Evolutionary conservation across 2,888 invertebrate species (phyloP).

Genomic region (Nasonovia ribisnigri): DNA sequence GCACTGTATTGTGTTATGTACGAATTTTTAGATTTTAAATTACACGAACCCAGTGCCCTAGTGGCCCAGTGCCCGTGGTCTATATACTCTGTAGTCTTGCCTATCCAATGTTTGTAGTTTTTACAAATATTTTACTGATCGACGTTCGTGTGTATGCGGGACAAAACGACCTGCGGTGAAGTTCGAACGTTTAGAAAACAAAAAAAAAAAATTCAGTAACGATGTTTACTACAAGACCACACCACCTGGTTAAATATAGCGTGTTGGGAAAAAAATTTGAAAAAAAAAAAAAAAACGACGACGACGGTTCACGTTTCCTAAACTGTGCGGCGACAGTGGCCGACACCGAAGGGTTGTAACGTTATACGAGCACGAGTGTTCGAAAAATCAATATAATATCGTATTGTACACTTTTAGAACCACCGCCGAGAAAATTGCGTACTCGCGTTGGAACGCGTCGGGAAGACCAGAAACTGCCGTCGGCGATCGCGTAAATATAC

Average conservation of each 20-base stretch:
- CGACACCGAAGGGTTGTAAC: conserved; percentile 36
- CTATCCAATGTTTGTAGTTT: neutral
- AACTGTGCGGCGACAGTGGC: conserved; percentile 24
- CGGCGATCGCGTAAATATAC: neutral
- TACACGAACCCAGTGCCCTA: neutral
- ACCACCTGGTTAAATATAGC: conserved; percentile 43
- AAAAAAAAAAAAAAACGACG: neutral
- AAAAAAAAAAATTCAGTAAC: conserved; percentile 17
- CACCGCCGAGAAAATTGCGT: neutral
- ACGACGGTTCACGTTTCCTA: conserved; percentile 45
- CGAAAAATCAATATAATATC: conserved; percentile 50
- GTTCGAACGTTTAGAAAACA: neutral
- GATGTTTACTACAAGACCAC: conserved; percentile 26
- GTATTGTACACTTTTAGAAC: neutral
- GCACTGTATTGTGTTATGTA: neutral
- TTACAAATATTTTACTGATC: neutral
- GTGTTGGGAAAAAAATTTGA: neutral
- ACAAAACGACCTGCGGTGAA: neutral
- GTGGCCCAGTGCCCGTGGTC: too few species aligned
- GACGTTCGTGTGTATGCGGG: neutral
- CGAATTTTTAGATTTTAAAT: neutral
- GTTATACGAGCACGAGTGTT: neutral
- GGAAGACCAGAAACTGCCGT: neutral
- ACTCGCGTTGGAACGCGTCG: neutral
- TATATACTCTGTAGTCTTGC: too few species aligned